Evolutionary conservation across 2,888 invertebrate genomes (phyloP), one percentile per base, ranked within the genome.

Genomic region (Chromoteleia sp.): DNA sequence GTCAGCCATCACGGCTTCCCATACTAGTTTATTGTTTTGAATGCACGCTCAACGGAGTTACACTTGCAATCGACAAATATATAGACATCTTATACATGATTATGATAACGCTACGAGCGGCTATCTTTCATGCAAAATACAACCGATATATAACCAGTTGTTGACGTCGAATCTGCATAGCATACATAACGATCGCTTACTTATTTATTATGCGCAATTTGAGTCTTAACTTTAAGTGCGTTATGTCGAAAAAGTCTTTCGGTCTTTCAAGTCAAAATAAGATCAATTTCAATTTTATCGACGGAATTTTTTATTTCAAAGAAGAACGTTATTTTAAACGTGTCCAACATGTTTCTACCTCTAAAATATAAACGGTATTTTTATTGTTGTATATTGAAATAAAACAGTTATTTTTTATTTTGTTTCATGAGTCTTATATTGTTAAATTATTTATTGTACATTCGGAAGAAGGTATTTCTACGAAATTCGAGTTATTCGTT

Each of bases 21-120:
- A 80, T 83, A 82, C 83, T 82, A 82, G 86, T 86, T 86, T 86
- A 85, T 87, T 86, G 86, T 87, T 86, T 87, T 86, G 84, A 61
- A 71, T 71, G 25, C 17, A 83, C 81, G 79, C 78, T 83, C 65
- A 52, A 67, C 54, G 12, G 21, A 52, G 41, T 59, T 70, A 54
- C 56, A 70, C 29, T 52, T 39, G 77, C 61, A 52, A 63, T 77
- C 39, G 70, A 63, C 63, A 17, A 61, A 63, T 30, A 63, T 45
- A 56, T 68, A 68, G 50, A 43, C 43, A 8, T 39, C 8, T 36
- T 41, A 48, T 48, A 36, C 52, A 19, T 29, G 73, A 63, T 70
- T 48, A 45, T 48, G 52, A 65, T 71, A 30, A n/a, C 15, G 25
- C 10, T 54, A 30, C n/a, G 36, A 36, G 36, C n/a, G n/a, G 36